Evolutionary conservation across 1,140 invertebrate genomes (phyloP).

Genomic region (Platorchestia sp.): DNA sequence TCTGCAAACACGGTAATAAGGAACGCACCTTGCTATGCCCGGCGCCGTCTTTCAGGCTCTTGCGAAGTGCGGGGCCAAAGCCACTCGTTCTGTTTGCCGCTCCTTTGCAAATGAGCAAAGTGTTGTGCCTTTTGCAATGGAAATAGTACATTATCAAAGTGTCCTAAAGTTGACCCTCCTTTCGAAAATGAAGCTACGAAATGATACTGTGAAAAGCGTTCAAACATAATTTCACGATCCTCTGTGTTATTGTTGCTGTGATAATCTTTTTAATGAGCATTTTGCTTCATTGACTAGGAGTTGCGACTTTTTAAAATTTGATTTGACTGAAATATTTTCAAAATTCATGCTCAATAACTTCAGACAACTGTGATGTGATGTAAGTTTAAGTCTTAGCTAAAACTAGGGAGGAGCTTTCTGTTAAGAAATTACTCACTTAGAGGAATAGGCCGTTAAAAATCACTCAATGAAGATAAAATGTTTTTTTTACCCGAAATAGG

Average conservation of each 20-base stretch:
- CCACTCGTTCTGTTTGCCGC: neutral
- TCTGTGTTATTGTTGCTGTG: neutral
- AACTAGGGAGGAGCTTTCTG: too few relatives aligned
- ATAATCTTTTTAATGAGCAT: neutral
- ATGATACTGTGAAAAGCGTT: neutral
- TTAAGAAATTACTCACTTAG: too few relatives aligned
- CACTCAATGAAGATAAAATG: too few relatives aligned
- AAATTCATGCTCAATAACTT: too few relatives aligned
- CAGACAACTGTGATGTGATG: too few relatives aligned
- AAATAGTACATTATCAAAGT: neutral
- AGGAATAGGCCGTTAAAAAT: too few relatives aligned
- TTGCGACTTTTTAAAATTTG: neutral
- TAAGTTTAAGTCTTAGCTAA: too few relatives aligned
- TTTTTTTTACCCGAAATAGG: too few relatives aligned
- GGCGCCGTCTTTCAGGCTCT: neutral
- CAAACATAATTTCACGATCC: neutral
- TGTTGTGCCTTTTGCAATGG: neutral
- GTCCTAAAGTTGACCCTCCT: neutral
- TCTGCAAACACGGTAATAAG: slow-evolving; percentile 53
- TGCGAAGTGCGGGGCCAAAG: neutral
- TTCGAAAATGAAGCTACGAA: neutral
- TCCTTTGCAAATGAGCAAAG: slow-evolving; percentile 13
- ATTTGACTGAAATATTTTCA: too few relatives aligned
- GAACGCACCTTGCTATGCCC: neutral
- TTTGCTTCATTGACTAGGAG: neutral